Evolutionary conservation across 2,797 vertebrate genomes (phyloP).

Genomic region (Buphagus erythrorhynchus): DNA sequence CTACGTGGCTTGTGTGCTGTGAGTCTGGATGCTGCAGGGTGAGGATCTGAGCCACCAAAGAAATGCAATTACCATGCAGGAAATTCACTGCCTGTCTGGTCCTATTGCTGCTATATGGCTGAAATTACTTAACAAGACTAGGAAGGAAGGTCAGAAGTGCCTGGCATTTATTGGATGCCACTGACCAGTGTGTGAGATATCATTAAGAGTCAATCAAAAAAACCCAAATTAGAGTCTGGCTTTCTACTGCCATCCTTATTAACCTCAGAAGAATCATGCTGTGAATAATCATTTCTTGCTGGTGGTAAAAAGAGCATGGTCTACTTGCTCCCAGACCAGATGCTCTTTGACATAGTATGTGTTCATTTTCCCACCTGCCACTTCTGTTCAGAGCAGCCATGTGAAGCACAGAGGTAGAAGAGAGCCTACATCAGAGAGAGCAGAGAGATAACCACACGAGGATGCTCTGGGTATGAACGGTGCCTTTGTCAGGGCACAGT

Average conservation of each 20-base stretch:
- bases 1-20: background rate
- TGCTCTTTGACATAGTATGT: background rate
- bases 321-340: background rate
- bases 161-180: background rate
- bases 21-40: background rate
- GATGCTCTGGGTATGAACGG: background rate
- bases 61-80: constrained; percentile 37
- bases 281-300: constrained; percentile 44
- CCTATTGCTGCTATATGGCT: background rate
- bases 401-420: background rate
- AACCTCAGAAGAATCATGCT: constrained; percentile 26
- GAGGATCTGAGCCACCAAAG: background rate
- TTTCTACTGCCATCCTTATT: constrained; percentile 16
- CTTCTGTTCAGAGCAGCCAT: constrained; percentile 3
- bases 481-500: background rate
- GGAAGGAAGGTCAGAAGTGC: constrained; percentile 36
- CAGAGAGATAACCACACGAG: background rate
- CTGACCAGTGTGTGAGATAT: constrained; percentile 6
- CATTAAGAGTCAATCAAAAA: constrained; percentile 42
- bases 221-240: background rate
- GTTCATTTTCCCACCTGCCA: constrained; percentile 48
- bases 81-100: constrained; percentile 27
- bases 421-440: background rate
- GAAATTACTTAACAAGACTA: constrained; percentile 26
- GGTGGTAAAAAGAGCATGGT: background rate